phyloP scores from a whole-genome alignment of 2,888 invertebrate genomes.

The Podotricha telesiphe region DNA sequence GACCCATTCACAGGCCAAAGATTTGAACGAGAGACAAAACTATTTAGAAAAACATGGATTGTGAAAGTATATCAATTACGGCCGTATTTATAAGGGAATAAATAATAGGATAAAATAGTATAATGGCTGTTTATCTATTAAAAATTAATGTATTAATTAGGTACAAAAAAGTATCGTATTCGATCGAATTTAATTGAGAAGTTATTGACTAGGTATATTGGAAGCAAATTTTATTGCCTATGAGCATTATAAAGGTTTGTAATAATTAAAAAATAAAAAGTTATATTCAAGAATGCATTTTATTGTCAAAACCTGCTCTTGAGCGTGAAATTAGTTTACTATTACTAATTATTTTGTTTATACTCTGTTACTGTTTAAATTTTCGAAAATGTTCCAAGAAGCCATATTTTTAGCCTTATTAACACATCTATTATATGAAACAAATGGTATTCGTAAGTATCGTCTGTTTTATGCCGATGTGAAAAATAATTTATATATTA shows the following conservation, averaged over 20 bases:
- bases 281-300: constrained; percentile 49
- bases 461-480: background rate
- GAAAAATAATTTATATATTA: constrained; percentile 12
- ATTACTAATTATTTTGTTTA: constrained; percentile 43
- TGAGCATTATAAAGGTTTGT: constrained; percentile 4
- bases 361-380: constrained; percentile 44
- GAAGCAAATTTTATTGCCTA: constrained; percentile 2
- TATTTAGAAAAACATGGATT: constrained; percentile 53
- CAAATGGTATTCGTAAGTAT: constrained; percentile 58
- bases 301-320: constrained; percentile 49
- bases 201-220: background rate
- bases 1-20: constrained; percentile 57
- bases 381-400: constrained; percentile 59
- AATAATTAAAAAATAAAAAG: constrained; percentile 50
- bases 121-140: background rate
- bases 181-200: background rate
- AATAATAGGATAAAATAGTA: too few species aligned
- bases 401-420: constrained; percentile 59
- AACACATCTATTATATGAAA: constrained; percentile 51
- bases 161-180: background rate
- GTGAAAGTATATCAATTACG: constrained; percentile 39
- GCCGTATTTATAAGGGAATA: background rate
- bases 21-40: constrained; percentile 37
- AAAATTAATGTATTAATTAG: background rate
- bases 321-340: constrained; percentile 54